phyloP scores from a whole-genome alignment of 92 coral and sea anemone species.

The Galaxea fascicularis region DNA sequence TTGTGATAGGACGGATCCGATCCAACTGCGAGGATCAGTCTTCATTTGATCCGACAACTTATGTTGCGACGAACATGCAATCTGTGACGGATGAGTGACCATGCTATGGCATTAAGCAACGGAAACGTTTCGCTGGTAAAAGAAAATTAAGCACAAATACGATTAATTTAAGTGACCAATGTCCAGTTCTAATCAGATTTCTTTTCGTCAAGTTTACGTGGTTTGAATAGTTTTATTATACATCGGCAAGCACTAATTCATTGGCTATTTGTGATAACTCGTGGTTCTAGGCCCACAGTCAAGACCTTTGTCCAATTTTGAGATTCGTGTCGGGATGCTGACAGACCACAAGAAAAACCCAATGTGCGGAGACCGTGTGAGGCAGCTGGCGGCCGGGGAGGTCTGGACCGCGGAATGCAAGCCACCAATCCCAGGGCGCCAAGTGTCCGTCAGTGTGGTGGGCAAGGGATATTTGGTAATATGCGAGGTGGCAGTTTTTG shows the following conservation, averaged over 20 bases:
- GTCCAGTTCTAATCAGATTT: too few species aligned
- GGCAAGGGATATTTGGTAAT: conserved; percentile 67
- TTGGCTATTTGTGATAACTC: too few species aligned
- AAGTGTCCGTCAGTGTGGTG: conserved; percentile 77
- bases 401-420: conserved; percentile 85
- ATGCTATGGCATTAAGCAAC: too few species aligned
- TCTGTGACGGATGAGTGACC: too few species aligned
- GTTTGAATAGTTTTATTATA: too few species aligned
- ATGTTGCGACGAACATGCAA: background rate
- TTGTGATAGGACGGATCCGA: too few species aligned
- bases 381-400: conserved; percentile 70
- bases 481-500: conserved; percentile 87
- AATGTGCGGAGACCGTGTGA: conserved; percentile 83
- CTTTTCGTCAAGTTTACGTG: too few species aligned
- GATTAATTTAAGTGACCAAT: too few species aligned
- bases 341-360: conserved; percentile 73
- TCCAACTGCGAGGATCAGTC: too few species aligned
- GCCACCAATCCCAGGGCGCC: conserved; percentile 75
- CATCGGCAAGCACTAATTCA: background rate
- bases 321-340: conserved; percentile 74
- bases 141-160: too few species aligned
- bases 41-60: too few species aligned
- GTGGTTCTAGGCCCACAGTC: conserved; percentile 33
- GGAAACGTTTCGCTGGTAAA: too few species aligned
- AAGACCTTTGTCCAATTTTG: conserved; percentile 62